Conservation (phyloP, 2,113 vertebrate genomes). For the Addax nasomaculatus region DNA sequence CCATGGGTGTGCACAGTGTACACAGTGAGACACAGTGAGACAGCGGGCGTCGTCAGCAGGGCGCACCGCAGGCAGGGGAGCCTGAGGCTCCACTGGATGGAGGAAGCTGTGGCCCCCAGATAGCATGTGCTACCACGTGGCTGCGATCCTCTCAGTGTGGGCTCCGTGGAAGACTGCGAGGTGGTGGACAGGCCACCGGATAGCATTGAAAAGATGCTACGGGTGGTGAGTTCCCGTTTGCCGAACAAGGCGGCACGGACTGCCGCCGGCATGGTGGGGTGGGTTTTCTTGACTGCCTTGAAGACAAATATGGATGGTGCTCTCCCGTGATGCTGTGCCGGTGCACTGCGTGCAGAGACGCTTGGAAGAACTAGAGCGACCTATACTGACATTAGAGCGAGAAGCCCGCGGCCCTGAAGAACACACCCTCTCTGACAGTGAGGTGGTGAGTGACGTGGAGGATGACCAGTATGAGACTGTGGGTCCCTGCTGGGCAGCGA, state of each 20-base stretch:
- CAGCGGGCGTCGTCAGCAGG: not conserved
- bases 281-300: not conserved
- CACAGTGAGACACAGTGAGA: not conserved
- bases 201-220: not conserved
- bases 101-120: not conserved
- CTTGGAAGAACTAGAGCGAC: not conserved
- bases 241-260: not conserved
- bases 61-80: fast-evolving
- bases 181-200: not conserved
- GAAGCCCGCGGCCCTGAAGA: not conserved
- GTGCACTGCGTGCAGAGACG: fast-evolving
- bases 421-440: not conserved
- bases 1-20: not conserved
- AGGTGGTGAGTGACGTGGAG: not conserved
- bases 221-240: not conserved
- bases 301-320: not conserved
- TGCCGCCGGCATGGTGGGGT: not conserved
- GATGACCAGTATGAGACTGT: not conserved
- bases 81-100: not conserved
- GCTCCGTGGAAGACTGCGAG: not conserved
- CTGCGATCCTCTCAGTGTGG: not conserved
- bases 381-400: not conserved
- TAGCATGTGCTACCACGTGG: not conserved
- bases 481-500: not conserved
- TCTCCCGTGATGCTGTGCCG: not conserved